Percentiles rank a stretch among this genome's conserved stretches.
Conservation (phyloP, 2,888 invertebrate genomes). For the Electrophaes corylata region DNA sequence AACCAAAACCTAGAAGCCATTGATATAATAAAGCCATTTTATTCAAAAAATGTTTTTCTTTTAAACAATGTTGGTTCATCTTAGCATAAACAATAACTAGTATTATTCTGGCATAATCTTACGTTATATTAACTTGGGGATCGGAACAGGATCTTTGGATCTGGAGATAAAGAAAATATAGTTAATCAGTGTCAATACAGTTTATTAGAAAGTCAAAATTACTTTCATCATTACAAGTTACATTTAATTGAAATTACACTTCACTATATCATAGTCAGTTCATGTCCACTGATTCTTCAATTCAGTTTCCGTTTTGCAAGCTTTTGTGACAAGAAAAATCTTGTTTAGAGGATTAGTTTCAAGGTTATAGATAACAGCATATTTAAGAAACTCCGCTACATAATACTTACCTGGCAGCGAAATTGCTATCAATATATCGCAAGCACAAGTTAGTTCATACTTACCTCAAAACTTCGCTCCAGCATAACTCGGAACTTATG, state of each 20-base stretch:
- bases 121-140: conserved; percentile 43
- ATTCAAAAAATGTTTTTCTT: conserved; percentile 12
- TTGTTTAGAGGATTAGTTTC: conserved; percentile 49
- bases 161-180: conserved; percentile 62
- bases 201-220: conserved; percentile 64
- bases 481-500: conserved; percentile 32
- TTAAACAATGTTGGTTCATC: background rate
- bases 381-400: background rate
- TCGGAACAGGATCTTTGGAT: conserved; percentile 73
- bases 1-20: conserved; percentile 31
- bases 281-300: conserved; percentile 64
- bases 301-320: conserved; percentile 78
- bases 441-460: conserved; percentile 39
- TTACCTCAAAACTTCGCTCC: conserved; percentile 41
- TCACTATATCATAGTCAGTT: conserved; percentile 57
- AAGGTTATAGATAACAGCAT: conserved; percentile 28
- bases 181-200: conserved; percentile 52
- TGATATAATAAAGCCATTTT: conserved; percentile 10
- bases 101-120: conserved; percentile 3
- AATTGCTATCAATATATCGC: conserved; percentile 5
- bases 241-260: conserved; percentile 58
- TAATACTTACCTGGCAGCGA: conserved; percentile 53
- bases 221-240: conserved; percentile 52
- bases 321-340: conserved; percentile 72
- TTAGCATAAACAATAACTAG: background rate